A percentile compares a stretch with the other conserved stretches of the same genome.
Conservation (phyloP, 92 coral and sea anemone genomes). For the Montipora capitata region DNA sequence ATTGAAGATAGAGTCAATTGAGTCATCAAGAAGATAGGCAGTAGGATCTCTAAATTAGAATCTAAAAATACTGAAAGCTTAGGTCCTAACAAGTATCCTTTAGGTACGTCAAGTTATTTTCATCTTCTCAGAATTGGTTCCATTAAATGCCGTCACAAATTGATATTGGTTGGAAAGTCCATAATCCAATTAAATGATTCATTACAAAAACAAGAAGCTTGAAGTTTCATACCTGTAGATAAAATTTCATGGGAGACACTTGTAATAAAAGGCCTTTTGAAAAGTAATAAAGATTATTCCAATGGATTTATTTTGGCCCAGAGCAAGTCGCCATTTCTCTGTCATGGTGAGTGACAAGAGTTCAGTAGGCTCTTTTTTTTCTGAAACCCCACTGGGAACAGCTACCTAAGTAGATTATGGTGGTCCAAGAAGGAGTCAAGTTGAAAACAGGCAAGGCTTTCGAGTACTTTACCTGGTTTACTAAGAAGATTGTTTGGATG, state of each 20-base stretch:
- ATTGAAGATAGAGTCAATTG: too few species aligned
- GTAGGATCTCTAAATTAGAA: too few species aligned
- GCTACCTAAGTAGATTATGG: slow-evolving; percentile 25
- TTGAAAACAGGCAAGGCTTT: slow-evolving; percentile 38
- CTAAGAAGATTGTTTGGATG: slow-evolving; percentile 4
- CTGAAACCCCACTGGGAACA: slow-evolving; percentile 47
- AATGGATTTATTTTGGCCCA: not conserved
- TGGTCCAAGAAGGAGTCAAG: slow-evolving; percentile 18
- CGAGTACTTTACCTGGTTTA: slow-evolving; percentile 37
- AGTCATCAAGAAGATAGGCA: too few species aligned
- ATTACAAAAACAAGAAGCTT: slow-evolving; percentile 44
- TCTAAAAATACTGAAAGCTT: slow-evolving; percentile 31
- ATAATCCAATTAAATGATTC: slow-evolving; percentile 27
- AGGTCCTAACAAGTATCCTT: slow-evolving; percentile 47
- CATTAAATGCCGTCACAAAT: slow-evolving; percentile 5
- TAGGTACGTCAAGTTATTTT: slow-evolving; percentile 9
- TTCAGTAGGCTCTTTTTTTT: slow-evolving; percentile 14
- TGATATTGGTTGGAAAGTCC: slow-evolving; percentile 21
- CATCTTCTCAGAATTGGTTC: slow-evolving; percentile 16
- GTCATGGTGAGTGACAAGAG: slow-evolving; percentile 1
- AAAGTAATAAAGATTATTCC: slow-evolving; percentile 26
- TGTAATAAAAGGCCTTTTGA: slow-evolving; percentile 56
- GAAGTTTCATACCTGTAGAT: slow-evolving; percentile 45
- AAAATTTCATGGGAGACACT: slow-evolving; percentile 33
- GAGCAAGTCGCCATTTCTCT: slow-evolving; percentile 15